These are phyloP conservation scores for Geotria australis DNA, from an alignment of 2,797 vertebrate species.

Conservation along the genomic window DNA sequence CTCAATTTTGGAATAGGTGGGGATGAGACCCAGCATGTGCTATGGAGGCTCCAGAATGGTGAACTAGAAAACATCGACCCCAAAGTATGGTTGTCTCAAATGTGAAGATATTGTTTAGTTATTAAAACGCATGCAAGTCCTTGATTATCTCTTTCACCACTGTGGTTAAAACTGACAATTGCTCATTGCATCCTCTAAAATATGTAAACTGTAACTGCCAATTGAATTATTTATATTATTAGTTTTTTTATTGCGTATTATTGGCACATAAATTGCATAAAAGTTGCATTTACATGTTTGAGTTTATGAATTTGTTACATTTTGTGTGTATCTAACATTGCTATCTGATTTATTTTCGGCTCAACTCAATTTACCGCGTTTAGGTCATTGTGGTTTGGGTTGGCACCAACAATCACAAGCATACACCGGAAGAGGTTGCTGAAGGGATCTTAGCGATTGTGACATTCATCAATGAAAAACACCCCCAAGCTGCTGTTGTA, in stretches of 20 bases:
- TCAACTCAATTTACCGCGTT: background rate
- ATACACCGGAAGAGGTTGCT: conserved; percentile 66
- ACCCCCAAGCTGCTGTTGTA: conserved; percentile 65
- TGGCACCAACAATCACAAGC: conserved; percentile 73
- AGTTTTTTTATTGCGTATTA: no score
- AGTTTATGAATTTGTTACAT: background rate
- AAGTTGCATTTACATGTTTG: background rate
- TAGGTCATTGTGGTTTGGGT: conserved; percentile 89
- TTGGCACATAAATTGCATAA: background rate
- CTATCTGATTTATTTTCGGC: background rate
- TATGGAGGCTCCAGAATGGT: conserved; percentile 88
- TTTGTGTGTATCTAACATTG: background rate
- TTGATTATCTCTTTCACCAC: no score
- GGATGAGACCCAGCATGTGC: conserved; percentile 66
- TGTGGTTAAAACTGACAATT: no score
- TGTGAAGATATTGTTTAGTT: no score
- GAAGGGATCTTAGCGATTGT: conserved; percentile 58
- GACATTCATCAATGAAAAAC: conserved; percentile 31
- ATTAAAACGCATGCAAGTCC: no score
- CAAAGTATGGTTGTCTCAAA: conserved; percentile 19
- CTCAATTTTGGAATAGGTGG: conserved; percentile 80
- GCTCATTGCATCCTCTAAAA: no score
- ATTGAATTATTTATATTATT: no score
- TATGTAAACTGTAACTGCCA: no score
- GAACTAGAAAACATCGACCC: conserved; percentile 85